These are phyloP conservation scores for Phacellophora camtschatica DNA, from an alignment of 30 jellyfish, hydroid and myxozoan genomes.

Conservation along the genomic window DNA sequence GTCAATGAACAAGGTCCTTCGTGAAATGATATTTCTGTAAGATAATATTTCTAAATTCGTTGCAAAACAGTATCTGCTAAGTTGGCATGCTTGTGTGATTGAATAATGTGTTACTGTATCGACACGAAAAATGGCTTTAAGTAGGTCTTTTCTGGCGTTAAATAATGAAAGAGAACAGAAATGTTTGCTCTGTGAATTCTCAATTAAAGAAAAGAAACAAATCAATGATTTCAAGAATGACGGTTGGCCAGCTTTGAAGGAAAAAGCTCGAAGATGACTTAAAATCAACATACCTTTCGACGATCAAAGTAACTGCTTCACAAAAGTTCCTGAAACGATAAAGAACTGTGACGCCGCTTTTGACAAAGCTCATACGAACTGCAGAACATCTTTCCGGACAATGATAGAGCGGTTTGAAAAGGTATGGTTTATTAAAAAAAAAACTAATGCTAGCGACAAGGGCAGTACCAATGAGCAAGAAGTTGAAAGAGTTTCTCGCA, in stretches of 20 bases:
- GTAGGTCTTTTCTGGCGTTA: not conserved
- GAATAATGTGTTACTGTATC: too few species aligned
- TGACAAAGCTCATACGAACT: constrained; percentile 34
- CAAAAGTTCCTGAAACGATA: constrained; percentile 11
- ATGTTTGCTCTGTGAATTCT: not conserved
- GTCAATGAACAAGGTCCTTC: too few species aligned
- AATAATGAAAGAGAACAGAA: not conserved
- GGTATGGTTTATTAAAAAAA: constrained; percentile 4
- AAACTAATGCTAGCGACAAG: not conserved
- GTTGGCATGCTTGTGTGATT: too few species aligned
- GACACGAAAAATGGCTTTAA: not conserved
- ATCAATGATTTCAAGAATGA: not conserved
- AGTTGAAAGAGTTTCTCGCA: not conserved
- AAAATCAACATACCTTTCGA: constrained; percentile 4
- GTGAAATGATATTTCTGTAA: too few species aligned
- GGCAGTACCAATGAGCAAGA: not conserved
- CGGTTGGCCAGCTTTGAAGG: constrained; percentile 26
- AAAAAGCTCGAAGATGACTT: constrained; percentile 24
- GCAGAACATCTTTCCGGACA: constrained; percentile 45
- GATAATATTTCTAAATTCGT: too few species aligned
- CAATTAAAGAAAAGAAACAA: not conserved
- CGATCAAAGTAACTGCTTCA: not conserved
- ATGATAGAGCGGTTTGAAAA: not conserved
- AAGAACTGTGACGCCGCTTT: not conserved
- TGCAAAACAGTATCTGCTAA: too few species aligned